These are phyloP conservation scores for Hepsetus odoe DNA, from an alignment of 2,113 vertebrate genomes.

Conservation along the genomic window DNA sequence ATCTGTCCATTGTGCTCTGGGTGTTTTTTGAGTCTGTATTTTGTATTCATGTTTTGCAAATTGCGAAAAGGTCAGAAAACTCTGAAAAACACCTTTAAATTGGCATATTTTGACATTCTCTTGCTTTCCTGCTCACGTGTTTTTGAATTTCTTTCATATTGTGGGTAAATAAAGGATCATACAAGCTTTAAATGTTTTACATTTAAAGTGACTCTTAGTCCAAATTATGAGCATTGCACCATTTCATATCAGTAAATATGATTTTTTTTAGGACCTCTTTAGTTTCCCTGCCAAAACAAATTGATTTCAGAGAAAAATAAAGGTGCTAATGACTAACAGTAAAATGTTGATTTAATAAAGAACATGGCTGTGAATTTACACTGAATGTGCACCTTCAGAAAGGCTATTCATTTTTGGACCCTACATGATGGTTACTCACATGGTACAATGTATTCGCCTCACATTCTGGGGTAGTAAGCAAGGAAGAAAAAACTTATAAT, in stretches of 20 bases:
- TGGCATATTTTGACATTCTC: background rate
- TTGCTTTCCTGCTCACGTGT: background rate
- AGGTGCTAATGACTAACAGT: background rate
- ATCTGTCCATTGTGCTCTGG: no score
- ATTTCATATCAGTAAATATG: no score
- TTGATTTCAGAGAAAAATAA: background rate
- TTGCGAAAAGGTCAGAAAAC: background rate
- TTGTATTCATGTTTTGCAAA: no score
- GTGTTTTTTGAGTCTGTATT: no score
- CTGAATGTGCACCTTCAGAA: background rate
- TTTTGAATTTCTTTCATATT: background rate
- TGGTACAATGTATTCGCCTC: slow-evolving; percentile 1
- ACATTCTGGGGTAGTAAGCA: background rate
- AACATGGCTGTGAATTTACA: background rate
- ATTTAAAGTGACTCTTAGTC: no score
- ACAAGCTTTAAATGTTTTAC: no score
- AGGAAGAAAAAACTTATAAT: no score
- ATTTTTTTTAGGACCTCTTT: background rate
- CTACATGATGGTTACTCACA: background rate
- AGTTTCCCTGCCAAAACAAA: background rate
- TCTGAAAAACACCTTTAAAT: background rate
- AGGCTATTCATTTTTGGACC: background rate
- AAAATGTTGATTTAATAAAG: slow-evolving; percentile 5
- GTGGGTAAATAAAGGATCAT: background rate
- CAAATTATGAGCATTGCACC: no score